phyloP scores from a whole-genome alignment of 23 tunicate species.

The Pegea sp. region DNA sequence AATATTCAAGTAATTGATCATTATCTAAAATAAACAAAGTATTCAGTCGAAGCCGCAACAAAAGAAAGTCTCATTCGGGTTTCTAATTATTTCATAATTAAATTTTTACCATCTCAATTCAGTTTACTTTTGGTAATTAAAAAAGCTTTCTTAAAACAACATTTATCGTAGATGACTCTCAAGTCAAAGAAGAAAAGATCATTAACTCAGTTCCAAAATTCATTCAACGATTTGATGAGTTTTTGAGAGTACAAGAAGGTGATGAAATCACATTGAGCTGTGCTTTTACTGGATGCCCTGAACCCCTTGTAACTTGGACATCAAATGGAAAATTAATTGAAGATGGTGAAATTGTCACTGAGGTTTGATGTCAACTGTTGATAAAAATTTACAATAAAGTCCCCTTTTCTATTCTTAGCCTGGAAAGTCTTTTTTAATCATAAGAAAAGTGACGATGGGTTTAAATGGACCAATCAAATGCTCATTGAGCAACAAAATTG shows the following conservation, averaged over 20 bases:
- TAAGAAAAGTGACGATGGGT: conserved; percentile 20
- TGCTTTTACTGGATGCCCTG: conserved; percentile 35
- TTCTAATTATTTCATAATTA: too few relatives aligned
- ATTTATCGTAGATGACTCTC: too few relatives aligned
- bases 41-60: too few relatives aligned
- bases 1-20: too few relatives aligned
- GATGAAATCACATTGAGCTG: conserved; percentile 42
- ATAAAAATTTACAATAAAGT: too few relatives aligned
- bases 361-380: conserved; percentile 36
- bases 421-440: conserved; percentile 17
- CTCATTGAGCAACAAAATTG: conserved; percentile 25
- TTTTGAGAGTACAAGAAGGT: conserved; percentile 74
- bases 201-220: conserved; percentile 63
- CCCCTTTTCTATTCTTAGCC: conserved; percentile 11
- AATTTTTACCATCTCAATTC: too few relatives aligned
- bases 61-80: too few relatives aligned
- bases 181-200: conserved; percentile 30
- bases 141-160: too few relatives aligned
- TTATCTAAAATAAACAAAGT: too few relatives aligned
- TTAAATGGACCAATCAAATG: conserved; percentile 59
- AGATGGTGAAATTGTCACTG: conserved; percentile 8
- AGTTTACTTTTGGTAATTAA: too few relatives aligned
- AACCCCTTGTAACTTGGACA: conserved; percentile 66
- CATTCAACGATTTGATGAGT: conserved; percentile 31
- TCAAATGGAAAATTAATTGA: conserved; percentile 26